phyloP scores from a whole-genome alignment of 2,797 vertebrate genomes.

The Poeciliopsis turneri region DNA sequence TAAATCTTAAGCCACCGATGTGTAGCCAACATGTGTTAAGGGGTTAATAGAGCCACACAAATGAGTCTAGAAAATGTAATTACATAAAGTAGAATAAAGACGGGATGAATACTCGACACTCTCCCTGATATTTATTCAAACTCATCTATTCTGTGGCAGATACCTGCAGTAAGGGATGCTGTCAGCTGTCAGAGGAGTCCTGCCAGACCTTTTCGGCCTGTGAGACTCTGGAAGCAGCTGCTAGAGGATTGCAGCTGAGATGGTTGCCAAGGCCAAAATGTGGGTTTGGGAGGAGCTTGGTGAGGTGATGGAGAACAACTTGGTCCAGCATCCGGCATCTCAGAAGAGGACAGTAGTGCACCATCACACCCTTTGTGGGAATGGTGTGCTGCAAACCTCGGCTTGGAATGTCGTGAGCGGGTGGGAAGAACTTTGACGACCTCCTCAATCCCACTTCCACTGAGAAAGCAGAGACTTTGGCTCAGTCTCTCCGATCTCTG shows the following conservation, averaged over 20 bases:
- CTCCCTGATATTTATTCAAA: neutral
- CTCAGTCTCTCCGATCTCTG: neutral
- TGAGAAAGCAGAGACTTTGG: too few species aligned
- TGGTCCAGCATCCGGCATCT: neutral
- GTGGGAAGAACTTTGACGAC: neutral
- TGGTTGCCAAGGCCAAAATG: neutral
- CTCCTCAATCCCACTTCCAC: too few species aligned
- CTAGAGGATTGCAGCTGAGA: neutral
- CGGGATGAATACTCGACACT: neutral
- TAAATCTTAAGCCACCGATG: too few species aligned
- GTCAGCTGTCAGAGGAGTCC: neutral
- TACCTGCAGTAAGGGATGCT: neutral
- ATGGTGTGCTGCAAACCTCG: neutral
- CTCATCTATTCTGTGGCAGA: neutral
- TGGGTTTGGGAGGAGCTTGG: neutral
- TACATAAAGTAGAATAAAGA: neutral
- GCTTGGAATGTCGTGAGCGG: neutral
- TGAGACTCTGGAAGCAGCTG: neutral
- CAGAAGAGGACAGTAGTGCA: neutral
- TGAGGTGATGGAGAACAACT: neutral
- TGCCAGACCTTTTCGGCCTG: neutral
- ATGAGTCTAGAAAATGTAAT: neutral
- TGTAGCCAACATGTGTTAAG: too few species aligned
- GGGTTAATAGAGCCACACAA: neutral
- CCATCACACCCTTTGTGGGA: neutral